phyloP scores from a whole-genome alignment of 2,113 vertebrate species.

The Aviceda subcristata region DNA sequence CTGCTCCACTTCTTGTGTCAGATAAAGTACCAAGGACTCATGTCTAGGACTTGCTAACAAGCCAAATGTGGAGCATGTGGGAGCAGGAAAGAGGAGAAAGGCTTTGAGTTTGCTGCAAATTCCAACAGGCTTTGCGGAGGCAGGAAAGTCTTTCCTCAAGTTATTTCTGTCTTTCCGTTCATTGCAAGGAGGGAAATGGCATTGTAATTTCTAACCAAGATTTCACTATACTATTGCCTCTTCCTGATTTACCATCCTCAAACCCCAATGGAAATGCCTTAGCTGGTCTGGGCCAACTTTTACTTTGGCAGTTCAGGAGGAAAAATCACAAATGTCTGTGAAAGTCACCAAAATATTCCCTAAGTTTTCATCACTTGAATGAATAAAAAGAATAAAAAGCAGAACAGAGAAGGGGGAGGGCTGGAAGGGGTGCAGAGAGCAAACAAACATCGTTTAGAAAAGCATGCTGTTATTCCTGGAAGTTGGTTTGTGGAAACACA shows the following conservation, averaged over 20 bases:
- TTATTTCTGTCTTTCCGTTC: conserved; percentile 58
- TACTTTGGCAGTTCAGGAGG: conserved; percentile 51
- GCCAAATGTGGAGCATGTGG: not conserved
- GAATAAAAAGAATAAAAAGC: conserved; percentile 44
- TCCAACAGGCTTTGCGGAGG: not conserved
- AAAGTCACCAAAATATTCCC: conserved; percentile 54
- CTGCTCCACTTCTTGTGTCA: not conserved
- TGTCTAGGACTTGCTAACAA: not conserved
- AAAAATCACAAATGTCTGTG: conserved; percentile 60
- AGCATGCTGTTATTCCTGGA: conserved; percentile 69
- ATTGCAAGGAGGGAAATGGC: not conserved
- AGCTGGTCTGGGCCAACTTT: not conserved
- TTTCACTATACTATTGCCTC: conserved; percentile 31
- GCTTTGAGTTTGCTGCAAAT: not conserved
- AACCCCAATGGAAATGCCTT: conserved; percentile 48
- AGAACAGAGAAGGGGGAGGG: conserved; percentile 33
- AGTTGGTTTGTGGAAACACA: conserved; percentile 53
- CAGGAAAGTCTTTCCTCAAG: conserved; percentile 43
- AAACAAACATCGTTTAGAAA: conserved; percentile 62
- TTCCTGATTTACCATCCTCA: conserved; percentile 58
- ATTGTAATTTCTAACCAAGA: conserved; percentile 16
- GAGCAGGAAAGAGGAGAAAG: not conserved
- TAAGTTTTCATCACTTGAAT: conserved; percentile 43
- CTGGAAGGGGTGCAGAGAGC: conserved; percentile 5
- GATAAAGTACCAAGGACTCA: not conserved